Evolutionary conservation across 2,797 vertebrate genomes (phyloP).

Genomic region (Hafferia zeledoni): DNA sequence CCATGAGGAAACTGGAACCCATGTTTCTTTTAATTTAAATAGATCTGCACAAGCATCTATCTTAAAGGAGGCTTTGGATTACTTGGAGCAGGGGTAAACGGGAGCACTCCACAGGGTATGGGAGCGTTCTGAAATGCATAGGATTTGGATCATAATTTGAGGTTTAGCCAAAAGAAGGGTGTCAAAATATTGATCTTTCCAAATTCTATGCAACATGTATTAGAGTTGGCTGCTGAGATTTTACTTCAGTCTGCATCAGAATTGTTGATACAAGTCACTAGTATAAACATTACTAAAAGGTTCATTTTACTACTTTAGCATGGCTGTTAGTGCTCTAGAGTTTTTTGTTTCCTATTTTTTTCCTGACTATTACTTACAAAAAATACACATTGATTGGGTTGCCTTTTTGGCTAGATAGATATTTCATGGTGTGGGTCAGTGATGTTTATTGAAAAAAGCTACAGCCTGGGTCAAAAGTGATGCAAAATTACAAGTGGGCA

Average conservation of each 20-base stretch:
- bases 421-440: neutral
- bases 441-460: neutral
- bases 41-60: neutral
- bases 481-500: neutral
- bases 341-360: neutral
- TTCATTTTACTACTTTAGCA: neutral
- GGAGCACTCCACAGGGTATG: neutral
- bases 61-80: neutral
- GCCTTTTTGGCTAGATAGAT: neutral
- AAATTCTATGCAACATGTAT: neutral
- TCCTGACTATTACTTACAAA: neutral
- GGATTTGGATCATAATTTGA: neutral
- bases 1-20: neutral
- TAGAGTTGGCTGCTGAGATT: neutral
- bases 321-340: neutral
- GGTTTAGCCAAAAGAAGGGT: neutral
- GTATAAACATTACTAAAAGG: neutral
- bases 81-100: neutral
- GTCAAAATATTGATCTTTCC: constrained; percentile 46
- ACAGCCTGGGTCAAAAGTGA: neutral
- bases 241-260: neutral
- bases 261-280: neutral
- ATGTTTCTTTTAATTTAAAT: neutral
- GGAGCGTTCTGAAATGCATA: neutral
- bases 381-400: neutral